phyloP scores from a whole-genome alignment of 2,797 vertebrate species.

The Sebastes ruberrimus region DNA sequence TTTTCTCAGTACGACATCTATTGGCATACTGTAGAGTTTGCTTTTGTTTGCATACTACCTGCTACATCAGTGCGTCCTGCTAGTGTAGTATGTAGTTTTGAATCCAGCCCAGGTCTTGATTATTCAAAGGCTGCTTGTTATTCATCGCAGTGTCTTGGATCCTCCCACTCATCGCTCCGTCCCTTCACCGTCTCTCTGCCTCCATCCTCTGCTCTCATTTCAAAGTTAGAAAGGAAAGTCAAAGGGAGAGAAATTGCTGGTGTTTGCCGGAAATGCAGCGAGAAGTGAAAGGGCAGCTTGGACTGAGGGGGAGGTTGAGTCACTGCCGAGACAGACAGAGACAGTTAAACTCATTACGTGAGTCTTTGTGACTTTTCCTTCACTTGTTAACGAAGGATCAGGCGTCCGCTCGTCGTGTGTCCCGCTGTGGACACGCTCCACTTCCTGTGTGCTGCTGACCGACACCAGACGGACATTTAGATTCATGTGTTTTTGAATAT shows the following conservation, averaged over 20 bases:
- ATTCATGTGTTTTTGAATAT: not conserved
- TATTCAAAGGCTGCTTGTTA: not conserved
- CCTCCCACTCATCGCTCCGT: not conserved
- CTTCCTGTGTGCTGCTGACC: not conserved
- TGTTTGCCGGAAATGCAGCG: constrained; percentile 8
- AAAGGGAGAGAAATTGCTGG: not conserved
- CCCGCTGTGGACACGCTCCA: not conserved
- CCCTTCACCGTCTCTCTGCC: not conserved
- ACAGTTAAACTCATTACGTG: constrained; percentile 24
- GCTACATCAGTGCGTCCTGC: too few relatives aligned
- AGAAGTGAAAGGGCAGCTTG: constrained; percentile 50
- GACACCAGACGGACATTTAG: not conserved
- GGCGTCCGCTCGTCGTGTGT: not conserved
- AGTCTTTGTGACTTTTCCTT: not conserved
- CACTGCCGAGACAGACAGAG: not conserved
- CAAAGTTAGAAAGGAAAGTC: constrained; percentile 1
- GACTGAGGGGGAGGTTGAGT: constrained; percentile 41
- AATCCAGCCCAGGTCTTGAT: not conserved
- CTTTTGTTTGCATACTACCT: too few relatives aligned
- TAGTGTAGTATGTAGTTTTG: too few relatives aligned
- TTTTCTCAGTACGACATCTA: too few relatives aligned
- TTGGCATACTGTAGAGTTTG: too few relatives aligned
- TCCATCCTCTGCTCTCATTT: not conserved
- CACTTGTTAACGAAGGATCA: constrained; percentile 9
- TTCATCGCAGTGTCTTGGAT: too few relatives aligned